phyloP scores from a whole-genome alignment of 2,888 invertebrate genomes.

The Drosophila demipolita region DNA sequence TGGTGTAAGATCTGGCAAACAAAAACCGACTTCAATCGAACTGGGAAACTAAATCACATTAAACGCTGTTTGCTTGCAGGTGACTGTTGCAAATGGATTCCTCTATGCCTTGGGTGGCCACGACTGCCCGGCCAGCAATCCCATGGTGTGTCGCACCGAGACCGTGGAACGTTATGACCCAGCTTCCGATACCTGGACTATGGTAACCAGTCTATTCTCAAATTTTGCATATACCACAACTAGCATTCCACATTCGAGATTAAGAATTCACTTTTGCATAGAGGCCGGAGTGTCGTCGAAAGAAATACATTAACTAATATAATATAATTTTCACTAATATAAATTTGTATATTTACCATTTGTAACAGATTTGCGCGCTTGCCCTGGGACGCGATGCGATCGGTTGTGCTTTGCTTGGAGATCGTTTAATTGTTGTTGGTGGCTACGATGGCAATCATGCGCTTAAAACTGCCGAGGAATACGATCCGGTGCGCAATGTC shows the following conservation, averaged over 20 bases:
- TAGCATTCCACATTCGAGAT: not conserved
- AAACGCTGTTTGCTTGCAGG: constrained; percentile 80
- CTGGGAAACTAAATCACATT: not conserved
- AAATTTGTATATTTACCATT: not conserved
- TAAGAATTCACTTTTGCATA: not conserved
- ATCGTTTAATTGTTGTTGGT: constrained; percentile 91
- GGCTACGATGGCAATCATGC: constrained; percentile 97
- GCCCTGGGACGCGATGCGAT: constrained; percentile 94
- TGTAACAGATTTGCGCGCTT: constrained; percentile 89
- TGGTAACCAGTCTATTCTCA: constrained; percentile 82
- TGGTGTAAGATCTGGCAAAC: constrained; percentile 87
- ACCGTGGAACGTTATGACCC: constrained; percentile 95
- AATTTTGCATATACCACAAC: not conserved
- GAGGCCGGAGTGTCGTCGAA: not conserved
- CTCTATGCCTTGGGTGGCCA: constrained; percentile 97
- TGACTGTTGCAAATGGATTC: constrained; percentile 93
- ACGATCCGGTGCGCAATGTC: constrained; percentile 93
- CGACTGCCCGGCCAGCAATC: constrained; percentile 95
- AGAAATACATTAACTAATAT: not conserved
- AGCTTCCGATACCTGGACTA: constrained; percentile 93
- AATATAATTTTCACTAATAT: not conserved
- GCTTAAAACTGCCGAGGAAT: constrained; percentile 94
- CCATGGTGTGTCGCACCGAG: constrained; percentile 92
- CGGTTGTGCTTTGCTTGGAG: constrained; percentile 93
- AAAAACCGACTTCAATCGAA: not conserved